Evolutionary conservation across 2,113 vertebrate species (phyloP).

Genomic region (Microtus ochrogaster): DNA sequence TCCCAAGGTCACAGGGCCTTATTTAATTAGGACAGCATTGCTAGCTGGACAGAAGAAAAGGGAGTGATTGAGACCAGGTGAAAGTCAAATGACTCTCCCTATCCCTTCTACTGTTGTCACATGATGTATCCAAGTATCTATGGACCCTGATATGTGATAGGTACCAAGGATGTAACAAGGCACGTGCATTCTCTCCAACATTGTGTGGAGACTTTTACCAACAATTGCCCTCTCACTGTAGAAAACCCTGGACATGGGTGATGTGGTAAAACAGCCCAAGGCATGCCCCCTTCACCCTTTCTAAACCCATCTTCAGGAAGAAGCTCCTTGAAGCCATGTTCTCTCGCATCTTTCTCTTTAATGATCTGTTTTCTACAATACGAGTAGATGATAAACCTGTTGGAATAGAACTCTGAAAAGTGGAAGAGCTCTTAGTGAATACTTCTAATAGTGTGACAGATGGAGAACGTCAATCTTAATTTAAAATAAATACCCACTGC

Average conservation of each 20-base stretch:
- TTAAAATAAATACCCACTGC: slow-evolving; percentile 61
- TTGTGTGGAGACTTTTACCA: neutral
- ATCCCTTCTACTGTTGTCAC: too few species aligned
- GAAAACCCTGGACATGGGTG: neutral
- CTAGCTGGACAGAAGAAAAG: too few species aligned
- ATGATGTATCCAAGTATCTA: too few species aligned
- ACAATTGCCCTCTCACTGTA: neutral
- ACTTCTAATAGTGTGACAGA: slow-evolving; percentile 10
- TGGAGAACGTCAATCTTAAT: slow-evolving; percentile 45
- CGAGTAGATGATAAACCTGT: neutral
- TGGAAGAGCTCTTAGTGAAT: neutral
- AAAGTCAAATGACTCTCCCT: too few species aligned
- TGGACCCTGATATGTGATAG: too few species aligned
- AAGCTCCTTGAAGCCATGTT: neutral
- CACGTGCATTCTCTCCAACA: neutral
- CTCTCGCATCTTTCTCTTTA: neutral
- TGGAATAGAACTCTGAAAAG: slow-evolving; percentile 2
- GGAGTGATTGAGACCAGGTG: too few species aligned
- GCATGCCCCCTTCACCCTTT: neutral
- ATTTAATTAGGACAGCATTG: too few species aligned
- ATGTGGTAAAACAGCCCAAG: neutral
- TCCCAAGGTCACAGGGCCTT: too few species aligned
- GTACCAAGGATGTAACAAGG: neutral
- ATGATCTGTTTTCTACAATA: neutral
- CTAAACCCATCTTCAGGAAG: neutral